A percentile compares a stretch with the other conserved stretches of the same genome.
Conservation (phyloP, 2,888 invertebrate genomes). For the Calliphora vomitoria region DNA sequence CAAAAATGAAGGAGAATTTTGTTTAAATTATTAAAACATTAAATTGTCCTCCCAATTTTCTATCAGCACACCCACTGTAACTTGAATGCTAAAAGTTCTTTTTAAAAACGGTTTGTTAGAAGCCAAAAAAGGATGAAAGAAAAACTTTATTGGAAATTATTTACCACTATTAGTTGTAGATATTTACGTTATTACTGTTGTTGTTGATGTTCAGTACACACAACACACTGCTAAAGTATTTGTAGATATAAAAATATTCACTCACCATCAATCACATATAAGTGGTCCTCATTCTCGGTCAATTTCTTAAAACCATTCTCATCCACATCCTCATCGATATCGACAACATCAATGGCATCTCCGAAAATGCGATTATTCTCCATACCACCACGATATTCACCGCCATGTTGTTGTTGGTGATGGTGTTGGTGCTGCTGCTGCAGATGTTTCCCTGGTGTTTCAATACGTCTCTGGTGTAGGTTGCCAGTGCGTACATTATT, state of each 20-base stretch:
- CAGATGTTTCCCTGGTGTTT: constrained; percentile 45
- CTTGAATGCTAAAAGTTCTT: neutral
- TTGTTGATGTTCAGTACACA: neutral
- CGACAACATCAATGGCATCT: constrained; percentile 44
- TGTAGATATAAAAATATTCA: constrained; percentile 28
- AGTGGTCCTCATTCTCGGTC: constrained; percentile 78
- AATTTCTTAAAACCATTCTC: constrained; percentile 78
- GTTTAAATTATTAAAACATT: too few relatives aligned
- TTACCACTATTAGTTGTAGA: neutral
- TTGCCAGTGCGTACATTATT: constrained; percentile 64
- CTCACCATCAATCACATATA: constrained; percentile 80
- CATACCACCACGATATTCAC: constrained; percentile 37
- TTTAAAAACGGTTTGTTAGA: constrained; percentile 3
- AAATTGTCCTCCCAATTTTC: too few relatives aligned
- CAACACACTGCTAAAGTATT: neutral
- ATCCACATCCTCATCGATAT: constrained; percentile 75
- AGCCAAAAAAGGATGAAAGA: neutral
- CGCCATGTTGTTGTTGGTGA: constrained; percentile 48
- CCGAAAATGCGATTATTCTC: constrained; percentile 59
- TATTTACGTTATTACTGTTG: neutral
- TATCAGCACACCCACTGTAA: constrained; percentile 31
- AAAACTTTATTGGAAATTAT: constrained; percentile 46
- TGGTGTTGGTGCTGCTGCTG: constrained; percentile 56
- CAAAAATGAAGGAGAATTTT: too few relatives aligned
- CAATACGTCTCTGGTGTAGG: constrained; percentile 64